A percentile compares a stretch with the other conserved stretches of the same genome.
These are phyloP conservation scores for Sitophilus oryzae DNA, from an alignment of 1,140 invertebrate species.

Conservation along the genomic window DNA sequence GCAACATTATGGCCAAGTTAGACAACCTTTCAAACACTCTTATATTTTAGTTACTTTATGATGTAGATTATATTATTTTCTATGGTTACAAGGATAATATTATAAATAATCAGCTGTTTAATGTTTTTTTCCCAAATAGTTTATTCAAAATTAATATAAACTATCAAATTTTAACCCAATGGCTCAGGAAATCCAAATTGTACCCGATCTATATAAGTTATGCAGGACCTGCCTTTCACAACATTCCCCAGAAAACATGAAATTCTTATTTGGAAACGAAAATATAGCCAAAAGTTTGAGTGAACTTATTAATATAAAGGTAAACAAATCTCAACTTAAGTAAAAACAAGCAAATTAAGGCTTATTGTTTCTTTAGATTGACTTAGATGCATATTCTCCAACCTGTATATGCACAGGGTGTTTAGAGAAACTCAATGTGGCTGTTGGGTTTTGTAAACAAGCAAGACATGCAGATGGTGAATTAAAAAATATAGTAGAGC, in stretches of 20 bases:
- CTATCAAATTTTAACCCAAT: constrained; percentile 3
- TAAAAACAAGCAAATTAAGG: neutral
- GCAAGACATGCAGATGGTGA: constrained; percentile 30
- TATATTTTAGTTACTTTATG: too few species aligned
- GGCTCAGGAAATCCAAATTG: constrained; percentile 12
- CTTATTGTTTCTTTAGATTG: neutral
- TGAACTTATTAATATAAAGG: constrained; percentile 28
- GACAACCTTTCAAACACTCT: too few species aligned
- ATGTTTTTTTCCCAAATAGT: too few species aligned
- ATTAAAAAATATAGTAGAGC: constrained; percentile 22
- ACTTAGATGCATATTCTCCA: constrained; percentile 20
- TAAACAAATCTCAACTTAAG: constrained; percentile 10
- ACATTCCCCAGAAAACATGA: constrained; percentile 30
- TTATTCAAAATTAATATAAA: constrained; percentile 6
- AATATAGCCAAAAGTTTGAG: constrained; percentile 25
- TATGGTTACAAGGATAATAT: too few species aligned
- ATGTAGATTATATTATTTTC: too few species aligned
- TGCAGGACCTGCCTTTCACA: constrained; percentile 36
- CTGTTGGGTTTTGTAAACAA: constrained; percentile 31
- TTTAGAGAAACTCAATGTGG: constrained; percentile 26
- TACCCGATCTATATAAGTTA: constrained; percentile 25
- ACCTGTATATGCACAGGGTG: constrained; percentile 31
- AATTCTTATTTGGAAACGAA: constrained; percentile 27
- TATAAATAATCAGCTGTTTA: too few species aligned
- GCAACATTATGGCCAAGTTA: too few species aligned